phyloP scores from a whole-genome alignment of 2,797 vertebrate species.

The Syndactyla subalaris region DNA sequence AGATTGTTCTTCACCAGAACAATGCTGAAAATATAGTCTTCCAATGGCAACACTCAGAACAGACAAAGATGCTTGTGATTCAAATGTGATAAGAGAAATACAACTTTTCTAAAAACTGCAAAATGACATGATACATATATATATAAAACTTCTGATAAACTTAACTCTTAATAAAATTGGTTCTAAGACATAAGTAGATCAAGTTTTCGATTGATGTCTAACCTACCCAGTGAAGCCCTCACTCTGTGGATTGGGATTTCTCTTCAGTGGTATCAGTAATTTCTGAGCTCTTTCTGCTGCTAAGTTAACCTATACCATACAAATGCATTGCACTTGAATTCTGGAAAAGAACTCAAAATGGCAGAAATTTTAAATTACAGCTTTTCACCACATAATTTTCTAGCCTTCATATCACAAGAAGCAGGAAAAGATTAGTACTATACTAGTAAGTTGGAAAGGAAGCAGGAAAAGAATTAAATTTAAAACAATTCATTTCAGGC shows the following conservation, averaged over 20 bases:
- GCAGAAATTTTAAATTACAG: not conserved
- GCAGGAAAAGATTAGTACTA: not conserved
- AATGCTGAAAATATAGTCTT: not conserved
- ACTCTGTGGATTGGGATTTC: not conserved
- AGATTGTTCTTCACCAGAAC: not conserved
- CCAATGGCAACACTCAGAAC: not conserved
- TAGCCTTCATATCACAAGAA: not conserved
- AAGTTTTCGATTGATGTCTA: not conserved
- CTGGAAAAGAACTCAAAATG: not conserved
- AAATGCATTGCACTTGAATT: not conserved
- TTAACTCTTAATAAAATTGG: not conserved
- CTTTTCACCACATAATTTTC: not conserved
- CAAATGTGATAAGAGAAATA: not conserved
- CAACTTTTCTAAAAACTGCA: not conserved
- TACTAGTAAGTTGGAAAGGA: not conserved
- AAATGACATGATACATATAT: not conserved
- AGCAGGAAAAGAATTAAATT: not conserved
- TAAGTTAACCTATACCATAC: not conserved
- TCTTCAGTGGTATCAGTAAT: not conserved
- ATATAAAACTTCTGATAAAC: not conserved
- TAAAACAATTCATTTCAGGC: not conserved
- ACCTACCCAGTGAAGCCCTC: not conserved
- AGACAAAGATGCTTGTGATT: not conserved
- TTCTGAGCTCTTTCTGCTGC: not conserved
- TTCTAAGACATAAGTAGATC: not conserved